phyloP scores from a whole-genome alignment of 2,888 invertebrate genomes.

The Tetheella fluctuosa region DNA sequence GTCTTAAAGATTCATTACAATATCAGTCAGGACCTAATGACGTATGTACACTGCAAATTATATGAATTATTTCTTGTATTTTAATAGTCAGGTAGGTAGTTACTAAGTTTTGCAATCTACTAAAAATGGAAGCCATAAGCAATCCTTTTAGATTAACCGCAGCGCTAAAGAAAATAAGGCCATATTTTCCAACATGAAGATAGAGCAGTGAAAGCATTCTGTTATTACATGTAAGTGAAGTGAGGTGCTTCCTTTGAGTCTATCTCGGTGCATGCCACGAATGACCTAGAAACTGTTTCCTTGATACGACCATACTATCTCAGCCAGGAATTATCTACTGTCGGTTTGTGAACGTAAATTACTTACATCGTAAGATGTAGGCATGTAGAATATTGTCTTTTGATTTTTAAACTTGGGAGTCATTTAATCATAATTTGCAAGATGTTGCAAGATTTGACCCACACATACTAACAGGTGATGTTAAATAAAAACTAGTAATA shows the following conservation, averaged over 20 bases:
- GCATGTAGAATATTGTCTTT: not conserved
- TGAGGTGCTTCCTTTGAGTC: slow-evolving; percentile 31
- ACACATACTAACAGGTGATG: too few relatives aligned
- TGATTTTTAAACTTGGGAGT: not conserved
- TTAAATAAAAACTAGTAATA: too few relatives aligned
- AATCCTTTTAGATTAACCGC: not conserved
- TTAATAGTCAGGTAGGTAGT: too few relatives aligned
- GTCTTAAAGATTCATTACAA: too few relatives aligned
- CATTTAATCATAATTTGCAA: not conserved
- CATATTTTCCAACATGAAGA: slow-evolving; percentile 15
- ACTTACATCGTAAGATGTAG: too few relatives aligned
- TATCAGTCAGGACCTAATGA: too few relatives aligned
- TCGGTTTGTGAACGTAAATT: slow-evolving; percentile 7
- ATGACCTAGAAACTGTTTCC: slow-evolving; percentile 42
- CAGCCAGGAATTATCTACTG: not conserved
- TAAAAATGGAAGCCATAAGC: too few relatives aligned
- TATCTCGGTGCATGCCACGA: slow-evolving; percentile 38
- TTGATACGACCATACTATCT: slow-evolving; percentile 21
- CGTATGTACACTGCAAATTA: too few relatives aligned
- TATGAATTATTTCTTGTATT: too few relatives aligned
- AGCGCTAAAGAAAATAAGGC: not conserved
- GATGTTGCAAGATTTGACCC: too few relatives aligned
- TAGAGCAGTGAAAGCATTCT: slow-evolving; percentile 30
- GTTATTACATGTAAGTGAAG: slow-evolving; percentile 37
- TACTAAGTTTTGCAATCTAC: too few relatives aligned